These are phyloP conservation scores for Tinamus major DNA, from an alignment of 2,797 vertebrate species.

Conservation along the genomic window DNA sequence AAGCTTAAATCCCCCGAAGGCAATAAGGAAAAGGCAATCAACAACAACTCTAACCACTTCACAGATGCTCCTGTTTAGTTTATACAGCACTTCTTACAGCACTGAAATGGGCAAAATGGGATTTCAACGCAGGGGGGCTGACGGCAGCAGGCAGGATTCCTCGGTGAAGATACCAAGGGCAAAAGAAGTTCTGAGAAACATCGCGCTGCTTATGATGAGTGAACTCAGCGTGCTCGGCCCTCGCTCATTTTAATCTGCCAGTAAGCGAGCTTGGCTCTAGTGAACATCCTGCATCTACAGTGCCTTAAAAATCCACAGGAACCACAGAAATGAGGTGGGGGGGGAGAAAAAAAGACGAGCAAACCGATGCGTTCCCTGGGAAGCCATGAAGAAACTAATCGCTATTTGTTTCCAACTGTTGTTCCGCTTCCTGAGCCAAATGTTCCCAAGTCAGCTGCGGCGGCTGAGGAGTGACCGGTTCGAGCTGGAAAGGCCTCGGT, in stretches of 20 bases:
- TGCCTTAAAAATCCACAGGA: conserved; percentile 69
- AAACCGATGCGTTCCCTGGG: conserved; percentile 50
- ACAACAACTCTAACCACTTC: conserved; percentile 69
- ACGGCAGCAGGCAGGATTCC: conserved; percentile 73
- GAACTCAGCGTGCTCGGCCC: conserved; percentile 66
- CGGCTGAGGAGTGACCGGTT: conserved; percentile 65
- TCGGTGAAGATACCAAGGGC: conserved; percentile 49
- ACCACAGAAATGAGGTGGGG: neutral
- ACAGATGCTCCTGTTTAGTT: conserved; percentile 73
- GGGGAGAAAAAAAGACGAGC: neutral
- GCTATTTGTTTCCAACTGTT: conserved; percentile 66
- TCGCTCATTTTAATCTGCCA: conserved; percentile 74
- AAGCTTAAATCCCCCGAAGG: conserved; percentile 67
- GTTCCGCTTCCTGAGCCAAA: conserved; percentile 60
- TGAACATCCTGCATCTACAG: conserved; percentile 35
- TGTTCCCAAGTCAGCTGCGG: conserved; percentile 53
- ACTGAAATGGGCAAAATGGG: conserved; percentile 65
- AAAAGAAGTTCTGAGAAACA: conserved; percentile 53
- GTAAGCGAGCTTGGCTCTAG: conserved; percentile 37
- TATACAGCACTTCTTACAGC: conserved; percentile 54
- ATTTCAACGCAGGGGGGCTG: conserved; percentile 73
- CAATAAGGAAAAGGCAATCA: conserved; percentile 60
- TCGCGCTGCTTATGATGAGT: conserved; percentile 46
- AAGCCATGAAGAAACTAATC: conserved; percentile 72
- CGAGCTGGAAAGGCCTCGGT: conserved; percentile 30